phyloP scores from a whole-genome alignment of 2,113 vertebrate species.

The Peromyscus polionotus region DNA sequence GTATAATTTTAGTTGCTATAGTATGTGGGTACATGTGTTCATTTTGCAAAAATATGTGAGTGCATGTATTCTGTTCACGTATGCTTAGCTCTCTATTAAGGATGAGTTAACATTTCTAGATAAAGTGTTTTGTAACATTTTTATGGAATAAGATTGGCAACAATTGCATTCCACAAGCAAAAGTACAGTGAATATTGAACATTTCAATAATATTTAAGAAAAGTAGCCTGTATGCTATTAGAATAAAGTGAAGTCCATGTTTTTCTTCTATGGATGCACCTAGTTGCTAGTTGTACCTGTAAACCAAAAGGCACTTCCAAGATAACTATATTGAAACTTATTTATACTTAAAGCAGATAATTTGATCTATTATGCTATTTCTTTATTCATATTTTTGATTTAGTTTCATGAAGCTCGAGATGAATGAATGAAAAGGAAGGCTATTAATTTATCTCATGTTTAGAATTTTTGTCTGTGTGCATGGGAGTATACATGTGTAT shows the following conservation, averaged over 20 bases:
- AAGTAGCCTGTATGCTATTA: neutral
- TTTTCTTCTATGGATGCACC: neutral
- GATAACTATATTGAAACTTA: constrained; percentile 31
- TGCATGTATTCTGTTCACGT: neutral
- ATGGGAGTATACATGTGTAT: too few species aligned
- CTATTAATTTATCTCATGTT: neutral
- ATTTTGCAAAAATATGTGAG: neutral
- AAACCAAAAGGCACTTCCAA: neutral
- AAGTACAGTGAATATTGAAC: neutral
- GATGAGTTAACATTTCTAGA: neutral
- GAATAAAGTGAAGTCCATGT: constrained; percentile 22
- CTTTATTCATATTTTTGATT: constrained; percentile 20
- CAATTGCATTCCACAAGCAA: constrained; percentile 15
- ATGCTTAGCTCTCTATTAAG: neutral
- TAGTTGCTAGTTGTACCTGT: neutral
- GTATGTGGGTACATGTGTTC: neutral
- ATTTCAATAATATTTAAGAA: constrained; percentile 31
- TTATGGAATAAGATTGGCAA: neutral
- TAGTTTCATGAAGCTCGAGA: constrained; percentile 12
- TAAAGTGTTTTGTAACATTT: neutral
- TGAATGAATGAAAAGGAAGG: constrained; percentile 3
- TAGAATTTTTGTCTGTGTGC: neutral
- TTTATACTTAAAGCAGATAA: constrained; percentile 9
- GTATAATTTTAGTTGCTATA: neutral
- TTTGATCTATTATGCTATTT: constrained; percentile 5